Evolutionary conservation across 30 jellyfish, hydroid and myxozoan species (phyloP).

Genomic region (Hydractinia echinata): DNA sequence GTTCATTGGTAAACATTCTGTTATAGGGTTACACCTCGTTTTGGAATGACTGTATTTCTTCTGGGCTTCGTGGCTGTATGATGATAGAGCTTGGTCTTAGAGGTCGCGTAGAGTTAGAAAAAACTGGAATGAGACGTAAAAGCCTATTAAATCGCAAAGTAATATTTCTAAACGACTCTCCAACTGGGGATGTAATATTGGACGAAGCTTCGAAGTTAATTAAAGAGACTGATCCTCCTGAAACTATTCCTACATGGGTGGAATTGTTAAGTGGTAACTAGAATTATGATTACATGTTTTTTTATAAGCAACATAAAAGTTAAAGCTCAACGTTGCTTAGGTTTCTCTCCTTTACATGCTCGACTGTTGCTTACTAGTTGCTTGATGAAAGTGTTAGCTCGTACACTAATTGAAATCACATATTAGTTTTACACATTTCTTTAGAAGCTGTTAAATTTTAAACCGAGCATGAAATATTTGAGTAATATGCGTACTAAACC

Average conservation of each 20-base stretch:
- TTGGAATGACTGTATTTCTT: constrained; percentile 98
- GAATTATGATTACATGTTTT: not conserved
- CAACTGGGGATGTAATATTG: constrained; percentile 92
- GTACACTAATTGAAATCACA: too few relatives aligned
- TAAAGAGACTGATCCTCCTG: constrained; percentile 92
- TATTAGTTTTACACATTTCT: too few relatives aligned
- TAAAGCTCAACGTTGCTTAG: too few relatives aligned
- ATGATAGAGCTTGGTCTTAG: constrained; percentile 88
- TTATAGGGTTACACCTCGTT: constrained; percentile 97
- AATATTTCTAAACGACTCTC: constrained; percentile 73
- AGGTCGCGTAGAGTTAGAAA: constrained; percentile 94
- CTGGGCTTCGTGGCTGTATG: constrained; percentile 96
- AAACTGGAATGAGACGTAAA: constrained; percentile 77
- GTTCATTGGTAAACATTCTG: not conserved
- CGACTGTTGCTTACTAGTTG: too few relatives aligned
- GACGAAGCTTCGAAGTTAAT: constrained; percentile 90
- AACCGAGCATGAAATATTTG: too few relatives aligned
- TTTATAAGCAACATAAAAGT: not conserved
- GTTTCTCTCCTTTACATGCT: too few relatives aligned
- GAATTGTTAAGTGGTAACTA: constrained; percentile 89
- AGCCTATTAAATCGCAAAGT: constrained; percentile 81
- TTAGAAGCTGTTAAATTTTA: too few relatives aligned
- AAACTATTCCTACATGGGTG: constrained; percentile 85
- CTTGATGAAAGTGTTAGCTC: too few relatives aligned
- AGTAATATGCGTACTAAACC: too few relatives aligned